Conservation (phyloP, 2,113 vertebrate genomes). For the Epinephelus moara region DNA sequence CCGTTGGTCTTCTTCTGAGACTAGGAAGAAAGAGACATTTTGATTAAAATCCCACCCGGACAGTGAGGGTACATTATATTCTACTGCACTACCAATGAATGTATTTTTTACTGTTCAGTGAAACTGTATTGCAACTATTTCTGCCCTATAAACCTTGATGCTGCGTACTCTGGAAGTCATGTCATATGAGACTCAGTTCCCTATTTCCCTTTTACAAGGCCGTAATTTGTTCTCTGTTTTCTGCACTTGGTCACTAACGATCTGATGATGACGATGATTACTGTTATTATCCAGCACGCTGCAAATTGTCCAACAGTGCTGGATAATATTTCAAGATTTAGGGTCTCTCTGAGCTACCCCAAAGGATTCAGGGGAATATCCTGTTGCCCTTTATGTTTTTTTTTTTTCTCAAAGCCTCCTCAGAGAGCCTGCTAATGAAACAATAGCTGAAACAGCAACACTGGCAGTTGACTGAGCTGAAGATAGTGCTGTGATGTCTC, state of each 20-base stretch:
- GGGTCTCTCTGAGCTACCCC: not conserved
- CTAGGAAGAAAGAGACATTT: constrained; percentile 52
- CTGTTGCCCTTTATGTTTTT: not conserved
- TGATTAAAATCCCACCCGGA: constrained; percentile 22
- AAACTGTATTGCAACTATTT: not conserved
- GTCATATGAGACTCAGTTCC: not conserved
- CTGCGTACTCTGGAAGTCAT: not conserved
- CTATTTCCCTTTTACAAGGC: not conserved
- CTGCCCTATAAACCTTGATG: not conserved
- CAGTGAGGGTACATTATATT: constrained; percentile 1
- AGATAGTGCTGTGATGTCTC: not conserved
- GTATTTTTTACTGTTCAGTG: constrained; percentile 5
- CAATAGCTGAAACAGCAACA: constrained; percentile 8
- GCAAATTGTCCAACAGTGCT: not conserved
- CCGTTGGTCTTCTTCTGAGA: constrained; percentile 95
- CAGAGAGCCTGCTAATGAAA: constrained; percentile 11
- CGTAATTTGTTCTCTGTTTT: not conserved
- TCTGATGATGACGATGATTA: not conserved
- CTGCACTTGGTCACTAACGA: not conserved
- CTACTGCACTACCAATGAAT: not conserved
- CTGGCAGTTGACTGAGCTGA: not conserved
- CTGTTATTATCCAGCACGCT: not conserved
- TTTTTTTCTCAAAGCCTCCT: not conserved
- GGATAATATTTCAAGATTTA: constrained; percentile 8
- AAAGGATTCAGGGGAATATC: not conserved